Percentiles rank a stretch among this genome's conserved stretches.
Evolutionary conservation across 2,888 invertebrate species (phyloP).

Genomic region (Cataglyphis cursor): DNA sequence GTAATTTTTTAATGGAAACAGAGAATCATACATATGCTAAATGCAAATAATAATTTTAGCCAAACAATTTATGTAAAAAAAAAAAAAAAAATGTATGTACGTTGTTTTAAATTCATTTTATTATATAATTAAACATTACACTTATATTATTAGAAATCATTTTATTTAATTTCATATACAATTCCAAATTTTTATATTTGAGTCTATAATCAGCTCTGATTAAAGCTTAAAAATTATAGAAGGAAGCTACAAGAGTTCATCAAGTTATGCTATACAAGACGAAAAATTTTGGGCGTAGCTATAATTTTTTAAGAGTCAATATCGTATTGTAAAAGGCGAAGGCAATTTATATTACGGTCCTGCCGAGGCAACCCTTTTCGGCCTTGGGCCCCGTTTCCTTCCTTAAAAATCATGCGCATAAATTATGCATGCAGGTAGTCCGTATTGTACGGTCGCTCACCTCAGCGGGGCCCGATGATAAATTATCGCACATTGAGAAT

Average conservation of each 20-base stretch:
- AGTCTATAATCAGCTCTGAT: background rate
- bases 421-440: constrained; percentile 83
- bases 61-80: background rate
- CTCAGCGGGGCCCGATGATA: constrained; percentile 84
- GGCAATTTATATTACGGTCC: constrained; percentile 63
- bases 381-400: constrained; percentile 70
- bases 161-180: background rate
- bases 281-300: background rate
- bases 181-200: background rate
- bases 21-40: background rate
- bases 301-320: background rate
- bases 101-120: background rate
- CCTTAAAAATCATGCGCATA: constrained; percentile 78
- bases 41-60: background rate
- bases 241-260: background rate
- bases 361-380: constrained; percentile 71
- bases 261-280: background rate
- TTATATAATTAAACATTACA: background rate
- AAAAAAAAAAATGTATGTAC: background rate
- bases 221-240: background rate
- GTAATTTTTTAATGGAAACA: background rate
- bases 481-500: constrained; percentile 84
- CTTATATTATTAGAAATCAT: background rate
- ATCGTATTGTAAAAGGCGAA: background rate
- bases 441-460: constrained; percentile 79